Evolutionary conservation across 2,797 vertebrate genomes (phyloP), one percentile per base, ranked within the genome.

Genomic region (Microctenopoma steveboyesi): DNA sequence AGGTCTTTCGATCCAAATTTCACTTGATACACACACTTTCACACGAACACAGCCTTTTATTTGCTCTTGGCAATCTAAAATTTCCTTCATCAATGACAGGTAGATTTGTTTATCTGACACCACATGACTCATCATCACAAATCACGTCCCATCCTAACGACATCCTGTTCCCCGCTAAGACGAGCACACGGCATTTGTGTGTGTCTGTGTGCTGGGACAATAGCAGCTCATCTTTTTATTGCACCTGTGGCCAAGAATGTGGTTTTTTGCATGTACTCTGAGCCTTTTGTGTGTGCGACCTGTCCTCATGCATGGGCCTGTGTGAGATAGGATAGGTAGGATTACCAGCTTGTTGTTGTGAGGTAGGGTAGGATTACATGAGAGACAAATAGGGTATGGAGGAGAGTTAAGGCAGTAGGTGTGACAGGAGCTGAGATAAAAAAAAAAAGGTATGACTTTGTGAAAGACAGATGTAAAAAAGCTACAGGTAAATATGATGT

Each of bases 351-450:
- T 87, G 85, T 70, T 85, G 85, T 83, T 66, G 72, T 7, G 18
- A 83, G 76, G 88, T 83, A 77, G 77, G 72, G 61, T 87, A 64
- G 79, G 85, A 89, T 90, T 91, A 92, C 82, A 42, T 59, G 59
- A 37, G 64, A 64, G 40, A 56, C 61, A 81, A 67, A 61, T 46
- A 27, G 56, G 43, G 61, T 73, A 74, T 54, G 73, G 62, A 62
- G 59, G 62, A 37, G 70, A 74, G 69, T 1, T 16, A 77, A 67
- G 69, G 64, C 76, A 76, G 66, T 67, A 84, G 64, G 75, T 82
- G 86, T 81, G 80, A 88, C 79, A 78, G 79, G 35, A 78, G 61
- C 72, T 50, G 48, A 72, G 76, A 82, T 37, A 46, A 49, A 61
- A 71, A 74, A 74, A 86, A 76, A 74, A 67, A 82, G 75, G 74